Evolutionary conservation across 64 coral and sea anemone genomes (phyloP).

Genomic region (Anthopleura sola): DNA sequence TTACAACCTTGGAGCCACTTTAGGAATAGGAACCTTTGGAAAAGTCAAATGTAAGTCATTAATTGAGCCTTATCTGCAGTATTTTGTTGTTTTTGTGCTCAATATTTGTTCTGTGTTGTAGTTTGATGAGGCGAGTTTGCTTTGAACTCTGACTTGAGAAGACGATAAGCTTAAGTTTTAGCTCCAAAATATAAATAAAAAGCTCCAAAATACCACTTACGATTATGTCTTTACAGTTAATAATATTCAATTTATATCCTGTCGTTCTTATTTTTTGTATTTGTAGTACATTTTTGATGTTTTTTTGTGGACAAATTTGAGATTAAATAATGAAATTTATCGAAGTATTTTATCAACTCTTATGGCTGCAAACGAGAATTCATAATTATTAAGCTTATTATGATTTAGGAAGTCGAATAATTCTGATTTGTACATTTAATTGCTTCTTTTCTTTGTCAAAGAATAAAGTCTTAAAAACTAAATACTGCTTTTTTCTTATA

Average conservation of each 20-base stretch:
- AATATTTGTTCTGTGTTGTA: not conserved
- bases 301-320: not conserved
- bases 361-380: too few relatives aligned
- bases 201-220: not conserved
- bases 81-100: not conserved
- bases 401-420: too few relatives aligned
- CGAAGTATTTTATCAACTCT: not conserved
- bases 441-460: not conserved
- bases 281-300: not conserved
- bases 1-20: constrained; percentile 80
- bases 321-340: not conserved
- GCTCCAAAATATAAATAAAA: not conserved
- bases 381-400: too few relatives aligned
- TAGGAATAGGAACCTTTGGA: constrained; percentile 96
- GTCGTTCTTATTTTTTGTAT: not conserved
- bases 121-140: not conserved
- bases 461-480: not conserved
- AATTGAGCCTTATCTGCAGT: not conserved
- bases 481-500: too few relatives aligned
- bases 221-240: not conserved
- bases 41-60: constrained; percentile 96
- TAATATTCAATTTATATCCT: not conserved
- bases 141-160: not conserved
- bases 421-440: too few relatives aligned
- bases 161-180: not conserved